Conservation (phyloP, 2,113 vertebrate species). For the Lophura nycthemera region DNA sequence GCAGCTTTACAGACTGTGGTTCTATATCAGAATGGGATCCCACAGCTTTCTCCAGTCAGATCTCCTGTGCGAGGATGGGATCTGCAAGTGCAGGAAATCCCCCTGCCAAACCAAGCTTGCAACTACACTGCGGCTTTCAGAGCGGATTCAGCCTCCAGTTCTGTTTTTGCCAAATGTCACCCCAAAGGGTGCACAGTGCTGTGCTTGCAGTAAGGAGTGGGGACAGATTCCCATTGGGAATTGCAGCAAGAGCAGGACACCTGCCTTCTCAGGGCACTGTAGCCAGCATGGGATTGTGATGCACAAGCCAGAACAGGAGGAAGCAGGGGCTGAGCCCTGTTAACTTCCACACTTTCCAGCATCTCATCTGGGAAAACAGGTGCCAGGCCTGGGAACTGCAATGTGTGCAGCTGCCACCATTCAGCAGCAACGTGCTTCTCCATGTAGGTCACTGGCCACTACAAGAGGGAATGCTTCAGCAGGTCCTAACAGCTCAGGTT, state of each 20-base stretch:
- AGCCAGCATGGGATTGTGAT: accelerated
- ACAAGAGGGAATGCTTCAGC: too few relatives aligned
- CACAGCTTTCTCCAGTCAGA: background rate
- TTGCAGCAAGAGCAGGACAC: background rate
- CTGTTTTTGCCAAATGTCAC: background rate
- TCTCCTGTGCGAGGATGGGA: accelerated
- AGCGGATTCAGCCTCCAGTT: background rate
- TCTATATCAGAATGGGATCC: background rate
- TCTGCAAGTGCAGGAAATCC: background rate
- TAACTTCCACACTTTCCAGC: background rate
- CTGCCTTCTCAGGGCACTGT: background rate
- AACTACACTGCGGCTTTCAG: background rate
- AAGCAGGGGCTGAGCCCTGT: background rate
- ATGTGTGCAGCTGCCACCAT: background rate
- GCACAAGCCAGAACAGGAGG: background rate
- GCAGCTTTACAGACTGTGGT: background rate
- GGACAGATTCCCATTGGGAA: background rate
- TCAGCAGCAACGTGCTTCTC: background rate
- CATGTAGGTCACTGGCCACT: background rate
- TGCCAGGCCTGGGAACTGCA: background rate
- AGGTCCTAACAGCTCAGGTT: background rate
- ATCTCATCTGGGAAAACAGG: background rate
- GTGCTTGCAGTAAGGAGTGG: background rate
- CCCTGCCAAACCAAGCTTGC: background rate
- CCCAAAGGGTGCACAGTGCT: background rate